These are phyloP conservation scores for Hyalella azteca DNA, from an alignment of 2,888 invertebrate species.

Conservation along the genomic window DNA sequence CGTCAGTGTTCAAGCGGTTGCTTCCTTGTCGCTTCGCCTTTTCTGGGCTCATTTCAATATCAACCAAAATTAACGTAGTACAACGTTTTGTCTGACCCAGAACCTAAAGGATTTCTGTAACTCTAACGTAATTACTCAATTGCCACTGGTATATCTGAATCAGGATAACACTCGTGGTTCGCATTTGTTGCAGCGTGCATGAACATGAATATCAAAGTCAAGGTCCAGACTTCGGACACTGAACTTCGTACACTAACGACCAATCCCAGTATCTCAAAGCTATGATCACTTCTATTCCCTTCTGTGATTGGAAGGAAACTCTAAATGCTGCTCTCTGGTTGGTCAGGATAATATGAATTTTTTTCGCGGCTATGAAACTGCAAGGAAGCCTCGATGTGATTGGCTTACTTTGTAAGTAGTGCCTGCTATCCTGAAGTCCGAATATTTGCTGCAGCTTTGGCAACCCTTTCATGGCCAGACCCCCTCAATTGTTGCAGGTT, in stretches of 20 bases:
- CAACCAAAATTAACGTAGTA: no score
- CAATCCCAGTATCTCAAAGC: not conserved
- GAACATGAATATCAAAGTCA: conserved; percentile 36
- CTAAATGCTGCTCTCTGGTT: not conserved
- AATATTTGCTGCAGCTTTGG: not conserved
- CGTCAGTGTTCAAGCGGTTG: no score
- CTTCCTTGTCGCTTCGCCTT: no score
- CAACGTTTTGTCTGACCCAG: no score
- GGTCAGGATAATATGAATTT: conserved; percentile 20
- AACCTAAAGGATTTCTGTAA: no score
- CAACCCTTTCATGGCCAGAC: not conserved
- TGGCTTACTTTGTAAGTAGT: conserved; percentile 22
- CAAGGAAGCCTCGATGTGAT: conserved; percentile 26
- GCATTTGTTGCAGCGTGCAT: no score
- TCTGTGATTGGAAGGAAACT: conserved; percentile 24
- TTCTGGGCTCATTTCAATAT: no score
- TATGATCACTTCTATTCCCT: conserved; percentile 12
- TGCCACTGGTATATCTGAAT: no score
- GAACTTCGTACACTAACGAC: conserved; percentile 22
- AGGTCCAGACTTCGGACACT: conserved; percentile 31
- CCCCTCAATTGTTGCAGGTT: not conserved
- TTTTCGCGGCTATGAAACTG: conserved; percentile 32
- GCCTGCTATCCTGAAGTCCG: conserved; percentile 30
- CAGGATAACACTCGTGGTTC: no score
- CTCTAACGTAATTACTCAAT: no score